Evolutionary conservation across 2,797 vertebrate genomes (phyloP).

Genomic region (Luscinia megarhynchos): DNA sequence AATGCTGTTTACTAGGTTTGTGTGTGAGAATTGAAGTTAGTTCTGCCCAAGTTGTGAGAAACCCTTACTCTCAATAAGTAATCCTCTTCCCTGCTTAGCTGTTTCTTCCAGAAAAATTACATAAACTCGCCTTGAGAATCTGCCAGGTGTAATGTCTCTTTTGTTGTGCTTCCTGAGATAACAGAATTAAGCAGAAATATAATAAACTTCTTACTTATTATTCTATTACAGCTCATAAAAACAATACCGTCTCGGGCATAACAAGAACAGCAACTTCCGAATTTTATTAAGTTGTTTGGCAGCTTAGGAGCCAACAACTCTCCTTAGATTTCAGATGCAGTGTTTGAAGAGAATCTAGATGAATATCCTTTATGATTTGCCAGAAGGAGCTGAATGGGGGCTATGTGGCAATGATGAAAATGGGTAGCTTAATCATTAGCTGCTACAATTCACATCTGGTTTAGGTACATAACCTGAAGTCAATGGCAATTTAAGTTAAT

Average conservation of each 20-base stretch:
- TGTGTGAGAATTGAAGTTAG: background rate
- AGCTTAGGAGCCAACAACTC: background rate
- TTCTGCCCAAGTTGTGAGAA: background rate
- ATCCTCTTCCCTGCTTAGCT: background rate
- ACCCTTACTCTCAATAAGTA: background rate
- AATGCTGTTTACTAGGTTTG: background rate
- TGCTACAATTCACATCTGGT: background rate
- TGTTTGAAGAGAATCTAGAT: background rate
- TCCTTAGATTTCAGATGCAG: background rate
- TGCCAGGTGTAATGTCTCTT: background rate
- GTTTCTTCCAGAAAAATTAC: background rate
- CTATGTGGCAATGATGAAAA: background rate
- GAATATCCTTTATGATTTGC: background rate
- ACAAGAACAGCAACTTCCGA: background rate
- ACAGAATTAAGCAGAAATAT: constrained; percentile 7
- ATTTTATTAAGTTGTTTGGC: constrained; percentile 7
- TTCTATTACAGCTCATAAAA: constrained; percentile 34
- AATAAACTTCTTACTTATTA: constrained; percentile 10
- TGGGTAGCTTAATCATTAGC: background rate
- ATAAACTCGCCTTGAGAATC: background rate
- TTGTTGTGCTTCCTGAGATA: constrained; percentile 4
- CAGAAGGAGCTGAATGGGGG: background rate
- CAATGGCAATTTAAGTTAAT: constrained; percentile 5
- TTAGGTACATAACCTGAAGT: constrained; percentile 22
- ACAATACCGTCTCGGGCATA: background rate